Evolutionary conservation across 2,888 invertebrate species (phyloP).

Genomic region (Xylota sylvarum): DNA sequence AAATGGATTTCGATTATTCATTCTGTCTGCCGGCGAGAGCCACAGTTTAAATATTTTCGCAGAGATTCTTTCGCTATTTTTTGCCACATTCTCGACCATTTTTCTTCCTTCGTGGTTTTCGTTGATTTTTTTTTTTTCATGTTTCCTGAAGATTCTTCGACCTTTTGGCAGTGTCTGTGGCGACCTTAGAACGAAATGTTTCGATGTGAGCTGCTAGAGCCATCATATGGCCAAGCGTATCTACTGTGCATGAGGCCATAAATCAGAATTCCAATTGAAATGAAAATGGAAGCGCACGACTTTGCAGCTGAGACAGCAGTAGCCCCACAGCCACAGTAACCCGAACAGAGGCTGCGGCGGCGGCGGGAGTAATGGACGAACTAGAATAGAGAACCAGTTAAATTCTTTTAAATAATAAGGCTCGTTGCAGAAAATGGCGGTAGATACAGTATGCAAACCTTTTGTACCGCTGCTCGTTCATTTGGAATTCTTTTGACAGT

Average conservation of each 20-base stretch:
- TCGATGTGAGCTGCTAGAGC: constrained; percentile 2
- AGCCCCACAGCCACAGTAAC: constrained; percentile 33
- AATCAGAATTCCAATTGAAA: constrained; percentile 66
- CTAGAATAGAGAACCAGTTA: constrained; percentile 42
- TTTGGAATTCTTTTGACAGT: constrained; percentile 25
- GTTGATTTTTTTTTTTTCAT: neutral
- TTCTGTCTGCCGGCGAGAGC: constrained; percentile 35
- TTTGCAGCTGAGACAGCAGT: constrained; percentile 22
- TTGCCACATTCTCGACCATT: constrained; percentile 17
- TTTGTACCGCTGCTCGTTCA: constrained; percentile 28
- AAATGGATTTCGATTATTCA: constrained; percentile 59
- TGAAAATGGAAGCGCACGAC: constrained; percentile 52
- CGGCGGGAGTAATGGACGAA: constrained; percentile 2
- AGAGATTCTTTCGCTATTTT: constrained; percentile 17
- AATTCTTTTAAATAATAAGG: neutral
- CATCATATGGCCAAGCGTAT: constrained; percentile 1
- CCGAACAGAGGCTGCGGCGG: constrained; percentile 22
- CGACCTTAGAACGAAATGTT: constrained; percentile 47
- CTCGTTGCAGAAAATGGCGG: neutral
- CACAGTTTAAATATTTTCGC: constrained; percentile 39
- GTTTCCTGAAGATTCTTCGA: constrained; percentile 18
- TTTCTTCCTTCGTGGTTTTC: constrained; percentile 12
- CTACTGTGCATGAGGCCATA: constrained; percentile 27
- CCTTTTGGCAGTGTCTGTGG: constrained; percentile 34
- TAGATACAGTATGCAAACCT: constrained; percentile 12